Conservation (phyloP, 2,113 vertebrate genomes). For the Mastomys natalensis region DNA sequence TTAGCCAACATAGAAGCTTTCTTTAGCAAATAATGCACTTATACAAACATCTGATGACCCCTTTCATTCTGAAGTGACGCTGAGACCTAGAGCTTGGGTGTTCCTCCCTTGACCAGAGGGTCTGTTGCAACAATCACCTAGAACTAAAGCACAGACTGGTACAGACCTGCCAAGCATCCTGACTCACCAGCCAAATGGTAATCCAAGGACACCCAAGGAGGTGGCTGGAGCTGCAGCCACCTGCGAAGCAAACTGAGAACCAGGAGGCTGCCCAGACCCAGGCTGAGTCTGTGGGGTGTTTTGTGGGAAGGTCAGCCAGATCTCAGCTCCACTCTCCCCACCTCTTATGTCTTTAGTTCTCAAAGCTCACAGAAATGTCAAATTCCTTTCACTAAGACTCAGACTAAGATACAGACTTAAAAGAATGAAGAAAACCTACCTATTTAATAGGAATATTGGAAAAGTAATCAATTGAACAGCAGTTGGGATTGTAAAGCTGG, state of each 20-base stretch:
- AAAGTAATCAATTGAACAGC: not conserved
- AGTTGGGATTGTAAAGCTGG: not conserved
- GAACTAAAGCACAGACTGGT: not conserved
- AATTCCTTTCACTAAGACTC: not conserved
- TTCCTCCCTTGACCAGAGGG: not conserved
- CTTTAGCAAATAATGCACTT: not conserved
- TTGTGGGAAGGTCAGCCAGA: not conserved
- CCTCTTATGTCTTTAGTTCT: not conserved
- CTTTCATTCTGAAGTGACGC: conserved; percentile 25
- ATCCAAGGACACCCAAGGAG: not conserved
- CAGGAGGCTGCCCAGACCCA: not conserved
- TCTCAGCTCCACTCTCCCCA: not conserved
- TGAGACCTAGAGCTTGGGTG: not conserved
- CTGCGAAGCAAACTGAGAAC: not conserved
- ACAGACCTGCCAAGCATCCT: not conserved
- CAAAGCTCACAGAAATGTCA: not conserved
- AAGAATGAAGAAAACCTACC: not conserved
- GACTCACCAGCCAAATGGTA: not conserved
- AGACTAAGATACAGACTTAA: not conserved
- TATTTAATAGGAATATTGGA: not conserved
- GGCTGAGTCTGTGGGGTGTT: not conserved
- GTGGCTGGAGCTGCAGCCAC: not conserved
- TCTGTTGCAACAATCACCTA: not conserved
- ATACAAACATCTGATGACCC: not conserved
- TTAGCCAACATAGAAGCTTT: not conserved